Conservation (phyloP, 2,888 invertebrate species). For the Drosophila maculinotata region DNA sequence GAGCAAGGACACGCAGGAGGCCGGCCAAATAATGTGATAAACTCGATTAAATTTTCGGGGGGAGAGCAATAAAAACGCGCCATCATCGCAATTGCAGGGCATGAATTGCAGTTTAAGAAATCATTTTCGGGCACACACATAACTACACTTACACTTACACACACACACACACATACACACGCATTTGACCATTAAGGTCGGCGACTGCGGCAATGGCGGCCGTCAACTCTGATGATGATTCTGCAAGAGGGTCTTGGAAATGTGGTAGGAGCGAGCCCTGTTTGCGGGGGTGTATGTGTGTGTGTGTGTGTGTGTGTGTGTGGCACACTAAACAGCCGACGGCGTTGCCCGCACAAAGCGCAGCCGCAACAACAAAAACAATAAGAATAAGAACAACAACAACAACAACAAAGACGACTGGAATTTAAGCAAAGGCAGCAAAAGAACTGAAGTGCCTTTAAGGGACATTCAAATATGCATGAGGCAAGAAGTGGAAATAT, state of each 20-base stretch:
- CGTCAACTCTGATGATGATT: conserved; percentile 71
- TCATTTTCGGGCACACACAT: conserved; percentile 47
- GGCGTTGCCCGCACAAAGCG: conserved; percentile 37
- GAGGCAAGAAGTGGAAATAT: conserved; percentile 56
- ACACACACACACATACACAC: conserved; percentile 20
- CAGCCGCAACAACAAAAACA: conserved; percentile 45
- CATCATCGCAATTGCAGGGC: conserved; percentile 73
- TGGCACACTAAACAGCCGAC: conserved; percentile 44
- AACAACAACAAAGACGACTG: conserved; percentile 12
- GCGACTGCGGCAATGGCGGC: conserved; percentile 62
- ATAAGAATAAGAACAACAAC: conserved; percentile 32
- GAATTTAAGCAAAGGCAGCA: conserved; percentile 43
- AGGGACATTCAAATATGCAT: conserved; percentile 80
- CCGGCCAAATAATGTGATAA: conserved; percentile 66
- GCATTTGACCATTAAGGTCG: conserved; percentile 73
- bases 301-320: conserved; percentile 21
- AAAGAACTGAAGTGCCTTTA: conserved; percentile 76
- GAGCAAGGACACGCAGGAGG: conserved; percentile 26
- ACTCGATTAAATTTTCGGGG: conserved; percentile 70
- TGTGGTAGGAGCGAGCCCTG: not conserved
- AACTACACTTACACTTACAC: conserved; percentile 16
- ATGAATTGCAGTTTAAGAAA: conserved; percentile 77
- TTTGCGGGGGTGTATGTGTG: not conserved
- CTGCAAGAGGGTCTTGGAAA: conserved; percentile 22
- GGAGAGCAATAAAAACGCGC: conserved; percentile 65